Conservation (phyloP, 2,797 vertebrate genomes). For the Tadarida brasiliensis region DNA sequence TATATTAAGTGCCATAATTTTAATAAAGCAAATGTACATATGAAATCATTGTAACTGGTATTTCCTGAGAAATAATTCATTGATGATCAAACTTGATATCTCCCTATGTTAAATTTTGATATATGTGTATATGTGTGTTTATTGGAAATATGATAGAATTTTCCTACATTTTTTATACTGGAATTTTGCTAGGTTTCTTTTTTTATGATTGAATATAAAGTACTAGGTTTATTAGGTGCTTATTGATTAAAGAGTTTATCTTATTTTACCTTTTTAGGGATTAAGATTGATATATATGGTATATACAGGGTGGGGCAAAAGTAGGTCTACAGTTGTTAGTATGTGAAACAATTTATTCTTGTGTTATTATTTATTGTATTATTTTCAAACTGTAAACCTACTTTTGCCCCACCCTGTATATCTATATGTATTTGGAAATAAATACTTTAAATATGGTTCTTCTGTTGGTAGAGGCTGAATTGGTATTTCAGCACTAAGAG, state of each 20-base stretch:
- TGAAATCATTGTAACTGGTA: slow-evolving; percentile 77
- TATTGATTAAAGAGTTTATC: not conserved
- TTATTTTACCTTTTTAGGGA: slow-evolving; percentile 9
- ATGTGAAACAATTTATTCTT: not conserved
- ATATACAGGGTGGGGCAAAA: not conserved
- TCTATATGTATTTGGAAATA: not conserved
- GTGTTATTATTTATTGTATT: not conserved
- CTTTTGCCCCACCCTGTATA: not conserved
- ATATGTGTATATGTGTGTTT: not conserved
- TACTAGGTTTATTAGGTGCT: slow-evolving; percentile 21
- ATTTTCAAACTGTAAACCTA: too few relatives aligned
- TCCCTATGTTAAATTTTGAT: slow-evolving; percentile 38
- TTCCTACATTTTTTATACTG: not conserved
- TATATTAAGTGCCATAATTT: slow-evolving; percentile 92
- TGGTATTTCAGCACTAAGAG: not conserved
- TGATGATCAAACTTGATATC: slow-evolving; percentile 73
- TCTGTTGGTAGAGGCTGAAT: not conserved
- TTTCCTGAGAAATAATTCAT: slow-evolving; percentile 62
- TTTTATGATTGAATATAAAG: slow-evolving; percentile 16
- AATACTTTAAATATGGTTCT: not conserved
- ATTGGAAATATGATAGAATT: slow-evolving; percentile 9
- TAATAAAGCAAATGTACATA: slow-evolving; percentile 90
- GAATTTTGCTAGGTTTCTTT: not conserved
- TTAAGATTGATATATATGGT: not conserved
- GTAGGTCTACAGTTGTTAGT: not conserved